These are phyloP conservation scores for Zaprionus obscuricornis DNA, from an alignment of 2,888 invertebrate genomes.

Conservation along the genomic window DNA sequence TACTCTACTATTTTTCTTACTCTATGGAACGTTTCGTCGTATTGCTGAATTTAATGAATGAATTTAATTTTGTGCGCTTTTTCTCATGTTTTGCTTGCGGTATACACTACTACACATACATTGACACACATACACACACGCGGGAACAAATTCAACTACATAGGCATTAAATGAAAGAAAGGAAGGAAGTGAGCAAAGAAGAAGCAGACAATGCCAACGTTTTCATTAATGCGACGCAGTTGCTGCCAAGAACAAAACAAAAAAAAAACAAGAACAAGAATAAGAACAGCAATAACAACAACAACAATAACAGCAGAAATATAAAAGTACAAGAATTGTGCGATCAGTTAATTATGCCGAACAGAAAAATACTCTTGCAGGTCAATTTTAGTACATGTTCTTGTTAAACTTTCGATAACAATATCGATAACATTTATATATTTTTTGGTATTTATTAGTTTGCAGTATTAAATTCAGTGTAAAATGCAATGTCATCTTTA, in stretches of 20 bases:
- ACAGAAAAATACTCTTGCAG: constrained; percentile 38
- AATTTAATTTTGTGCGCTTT: constrained; percentile 67
- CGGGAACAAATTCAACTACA: constrained; percentile 16
- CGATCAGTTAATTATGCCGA: too few relatives aligned
- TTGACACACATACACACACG: background rate
- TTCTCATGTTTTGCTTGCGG: constrained; percentile 41
- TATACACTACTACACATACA: constrained; percentile 11
- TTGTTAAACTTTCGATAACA: too few relatives aligned
- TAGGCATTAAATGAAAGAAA: constrained; percentile 48
- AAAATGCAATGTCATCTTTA: too few relatives aligned
- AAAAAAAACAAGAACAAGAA: constrained; percentile 25
- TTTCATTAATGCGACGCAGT: constrained; percentile 76
- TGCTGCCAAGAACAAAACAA: constrained; percentile 68
- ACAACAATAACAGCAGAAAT: constrained; percentile 16
- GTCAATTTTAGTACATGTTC: too few relatives aligned
- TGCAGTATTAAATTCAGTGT: constrained; percentile 27
- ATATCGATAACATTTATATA: too few relatives aligned
- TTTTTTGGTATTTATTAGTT: too few relatives aligned
- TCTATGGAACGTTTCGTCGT: constrained; percentile 39
- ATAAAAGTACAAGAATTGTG: constrained; percentile 10
- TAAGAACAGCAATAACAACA: constrained; percentile 12
- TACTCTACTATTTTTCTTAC: constrained; percentile 30
- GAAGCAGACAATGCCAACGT: constrained; percentile 74
- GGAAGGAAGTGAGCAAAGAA: constrained; percentile 73
- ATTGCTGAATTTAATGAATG: constrained; percentile 71